Evolutionary conservation across 2,888 invertebrate species (phyloP).

Genomic region (Crossocerus cetratus): DNA sequence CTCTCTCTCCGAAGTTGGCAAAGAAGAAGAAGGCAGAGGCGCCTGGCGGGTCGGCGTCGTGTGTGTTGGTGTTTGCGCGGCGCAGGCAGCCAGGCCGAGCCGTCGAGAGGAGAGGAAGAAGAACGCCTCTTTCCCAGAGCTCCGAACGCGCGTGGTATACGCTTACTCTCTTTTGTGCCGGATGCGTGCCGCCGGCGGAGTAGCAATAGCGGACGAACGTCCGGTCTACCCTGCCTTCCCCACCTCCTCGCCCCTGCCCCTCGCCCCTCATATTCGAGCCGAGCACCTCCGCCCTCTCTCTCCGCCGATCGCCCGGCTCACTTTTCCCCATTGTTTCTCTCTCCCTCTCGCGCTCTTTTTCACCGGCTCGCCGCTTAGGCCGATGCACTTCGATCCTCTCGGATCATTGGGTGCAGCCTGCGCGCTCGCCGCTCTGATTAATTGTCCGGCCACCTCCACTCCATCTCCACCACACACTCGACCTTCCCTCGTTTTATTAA

Average conservation of each 20-base stretch:
- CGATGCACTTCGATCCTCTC: conserved; percentile 68
- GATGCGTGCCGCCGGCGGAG: conserved; percentile 69
- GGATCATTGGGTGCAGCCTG: conserved; percentile 61
- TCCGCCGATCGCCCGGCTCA: neutral
- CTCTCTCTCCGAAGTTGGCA: neutral
- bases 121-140: conserved; percentile 69
- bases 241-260: conserved; percentile 8
- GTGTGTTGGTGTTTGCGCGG: conserved; percentile 11
- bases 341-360: conserved; percentile 10
- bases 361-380: conserved; percentile 45
- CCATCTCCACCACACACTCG: too few relatives aligned
- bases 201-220: conserved; percentile 72
- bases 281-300: conserved; percentile 4
- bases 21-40: conserved; percentile 6
- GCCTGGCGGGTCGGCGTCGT: neutral
- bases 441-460: too few relatives aligned
- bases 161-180: conserved; percentile 69
- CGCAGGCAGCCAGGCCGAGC: conserved; percentile 20
- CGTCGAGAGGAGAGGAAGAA: conserved; percentile 37
- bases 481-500: too few relatives aligned
- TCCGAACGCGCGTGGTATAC: conserved; percentile 48
- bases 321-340: neutral
- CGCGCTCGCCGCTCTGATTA: conserved; percentile 17
- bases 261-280: too few relatives aligned
- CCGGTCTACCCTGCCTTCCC: conserved; percentile 64